Evolutionary conservation across 2,888 invertebrate genomes (phyloP).

Genomic region (Phasia obesa): DNA sequence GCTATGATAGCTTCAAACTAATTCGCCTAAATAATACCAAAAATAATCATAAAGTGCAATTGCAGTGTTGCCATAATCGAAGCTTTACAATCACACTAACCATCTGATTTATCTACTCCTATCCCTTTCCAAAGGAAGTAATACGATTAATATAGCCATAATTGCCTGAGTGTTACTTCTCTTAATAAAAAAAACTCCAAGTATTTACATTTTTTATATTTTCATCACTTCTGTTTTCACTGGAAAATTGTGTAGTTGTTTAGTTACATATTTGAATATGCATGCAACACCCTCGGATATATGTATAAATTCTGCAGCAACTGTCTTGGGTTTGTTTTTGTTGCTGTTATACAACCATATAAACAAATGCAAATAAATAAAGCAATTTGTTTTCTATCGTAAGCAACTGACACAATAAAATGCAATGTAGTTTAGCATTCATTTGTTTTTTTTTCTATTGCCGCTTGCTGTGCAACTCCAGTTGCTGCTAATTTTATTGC

Average conservation of each 20-base stretch:
- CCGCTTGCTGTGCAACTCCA: conserved; percentile 4
- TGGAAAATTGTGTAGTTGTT: conserved; percentile 29
- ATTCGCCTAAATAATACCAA: too few relatives aligned
- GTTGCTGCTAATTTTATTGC: conserved; percentile 38
- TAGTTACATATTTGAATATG: not conserved
- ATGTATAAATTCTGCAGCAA: conserved; percentile 41
- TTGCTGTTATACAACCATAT: conserved; percentile 46
- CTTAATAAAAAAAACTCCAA: too few relatives aligned
- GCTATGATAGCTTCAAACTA: too few relatives aligned
- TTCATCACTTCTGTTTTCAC: not conserved
- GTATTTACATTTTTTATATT: too few relatives aligned
- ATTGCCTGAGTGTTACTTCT: too few relatives aligned
- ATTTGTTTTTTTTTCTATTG: not conserved
- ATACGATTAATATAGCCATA: too few relatives aligned
- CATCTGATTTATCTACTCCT: too few relatives aligned
- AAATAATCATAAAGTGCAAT: too few relatives aligned
- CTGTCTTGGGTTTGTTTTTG: conserved; percentile 23
- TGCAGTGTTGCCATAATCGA: too few relatives aligned
- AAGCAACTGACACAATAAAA: conserved; percentile 74
- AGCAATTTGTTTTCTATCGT: conserved; percentile 74
- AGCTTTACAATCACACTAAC: too few relatives aligned
- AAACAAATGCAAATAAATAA: conserved; percentile 72
- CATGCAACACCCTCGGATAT: not conserved
- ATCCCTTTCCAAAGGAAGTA: too few relatives aligned
- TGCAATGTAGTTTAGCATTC: conserved; percentile 61